phyloP scores from a whole-genome alignment of 2,113 vertebrate genomes.

The Etheostoma spectabile region DNA sequence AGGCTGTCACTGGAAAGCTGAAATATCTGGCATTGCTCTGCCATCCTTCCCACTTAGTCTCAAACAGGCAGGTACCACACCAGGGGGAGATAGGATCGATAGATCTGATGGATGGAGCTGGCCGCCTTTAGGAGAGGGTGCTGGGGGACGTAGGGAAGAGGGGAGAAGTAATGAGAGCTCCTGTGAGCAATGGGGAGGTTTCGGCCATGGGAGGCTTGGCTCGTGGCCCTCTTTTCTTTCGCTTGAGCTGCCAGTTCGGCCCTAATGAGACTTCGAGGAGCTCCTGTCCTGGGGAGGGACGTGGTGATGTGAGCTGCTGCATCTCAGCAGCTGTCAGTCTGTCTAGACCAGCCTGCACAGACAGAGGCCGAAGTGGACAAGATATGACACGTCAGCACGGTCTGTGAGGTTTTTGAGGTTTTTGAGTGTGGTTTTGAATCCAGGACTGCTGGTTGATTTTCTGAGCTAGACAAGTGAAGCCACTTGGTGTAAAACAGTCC shows the following conservation, averaged over 20 bases:
- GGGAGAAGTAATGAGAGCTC: constrained; percentile 65
- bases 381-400: not conserved
- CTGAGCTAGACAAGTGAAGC: not conserved
- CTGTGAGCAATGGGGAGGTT: constrained; percentile 57
- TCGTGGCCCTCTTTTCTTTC: constrained; percentile 21
- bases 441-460: not conserved
- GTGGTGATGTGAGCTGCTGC: constrained; percentile 35
- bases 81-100: constrained; percentile 71
- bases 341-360: constrained; percentile 16
- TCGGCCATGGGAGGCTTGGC: constrained; percentile 39
- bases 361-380: not conserved
- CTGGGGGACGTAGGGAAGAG: constrained; percentile 9
- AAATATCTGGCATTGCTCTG: constrained; percentile 64
- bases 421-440: constrained; percentile 10
- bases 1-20: constrained; percentile 60
- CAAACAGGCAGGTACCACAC: constrained; percentile 70
- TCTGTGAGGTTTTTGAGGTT: constrained; percentile 1
- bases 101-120: constrained; percentile 74
- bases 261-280: constrained; percentile 64
- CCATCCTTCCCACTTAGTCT: constrained; percentile 76
- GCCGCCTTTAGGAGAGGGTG: constrained; percentile 44
- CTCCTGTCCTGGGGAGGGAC: constrained; percentile 46
- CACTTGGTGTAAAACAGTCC: not conserved
- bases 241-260: constrained; percentile 53
- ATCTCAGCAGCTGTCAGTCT: constrained; percentile 47